A percentile compares a stretch with the other conserved stretches of the same genome.
Conservation (phyloP, 2,113 vertebrate genomes). For the Sorex araneus region DNA sequence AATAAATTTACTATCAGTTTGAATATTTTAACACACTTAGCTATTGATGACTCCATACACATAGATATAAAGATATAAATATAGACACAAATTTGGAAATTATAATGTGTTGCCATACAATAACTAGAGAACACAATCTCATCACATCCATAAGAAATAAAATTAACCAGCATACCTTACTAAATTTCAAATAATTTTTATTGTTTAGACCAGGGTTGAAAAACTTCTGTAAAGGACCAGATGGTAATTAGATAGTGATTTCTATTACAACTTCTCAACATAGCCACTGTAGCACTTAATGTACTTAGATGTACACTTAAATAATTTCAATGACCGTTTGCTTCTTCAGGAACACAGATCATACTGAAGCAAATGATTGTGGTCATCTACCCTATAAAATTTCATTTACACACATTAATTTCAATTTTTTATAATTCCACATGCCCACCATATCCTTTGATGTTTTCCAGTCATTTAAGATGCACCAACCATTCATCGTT, state of each 20-base stretch:
- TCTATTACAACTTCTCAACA: neutral
- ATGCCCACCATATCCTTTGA: neutral
- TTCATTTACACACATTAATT: conserved; percentile 1
- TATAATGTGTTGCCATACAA: neutral
- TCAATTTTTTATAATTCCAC: conserved; percentile 20
- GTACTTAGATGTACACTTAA: neutral
- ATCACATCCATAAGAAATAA: conserved; percentile 48
- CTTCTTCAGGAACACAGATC: neutral
- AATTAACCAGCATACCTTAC: neutral
- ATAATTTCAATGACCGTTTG: neutral
- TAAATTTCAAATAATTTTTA: conserved; percentile 9
- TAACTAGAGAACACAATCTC: neutral
- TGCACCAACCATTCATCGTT: neutral
- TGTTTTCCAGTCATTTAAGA: neutral
- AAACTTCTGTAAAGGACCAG: neutral
- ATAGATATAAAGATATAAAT: neutral
- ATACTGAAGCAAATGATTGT: neutral
- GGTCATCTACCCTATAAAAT: neutral
- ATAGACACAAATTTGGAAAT: neutral
- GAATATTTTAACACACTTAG: neutral
- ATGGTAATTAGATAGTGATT: neutral
- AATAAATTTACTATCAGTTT: neutral
- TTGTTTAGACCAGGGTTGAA: neutral
- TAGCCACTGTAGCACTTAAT: too few relatives aligned
- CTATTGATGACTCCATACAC: neutral